Evolutionary conservation across 2,797 vertebrate genomes (phyloP).

Genomic region (Rachycentron canadum): DNA sequence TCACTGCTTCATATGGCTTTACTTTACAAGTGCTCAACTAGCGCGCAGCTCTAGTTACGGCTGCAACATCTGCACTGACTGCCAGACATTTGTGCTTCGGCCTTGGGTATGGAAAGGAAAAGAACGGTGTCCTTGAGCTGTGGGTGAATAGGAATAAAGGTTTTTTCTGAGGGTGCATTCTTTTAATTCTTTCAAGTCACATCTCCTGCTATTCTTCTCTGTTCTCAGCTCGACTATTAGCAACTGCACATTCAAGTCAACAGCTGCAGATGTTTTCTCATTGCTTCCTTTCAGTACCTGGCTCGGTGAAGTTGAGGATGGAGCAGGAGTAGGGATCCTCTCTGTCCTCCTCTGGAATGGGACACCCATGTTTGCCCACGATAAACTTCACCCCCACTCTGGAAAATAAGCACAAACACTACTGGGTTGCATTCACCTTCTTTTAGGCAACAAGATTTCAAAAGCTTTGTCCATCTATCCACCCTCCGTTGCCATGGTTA

Average conservation of each 20-base stretch:
- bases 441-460: constrained; percentile 49
- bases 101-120: constrained; percentile 56
- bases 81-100: constrained; percentile 52
- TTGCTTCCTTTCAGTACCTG: constrained; percentile 80
- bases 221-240: constrained; percentile 24
- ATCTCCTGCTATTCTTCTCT: constrained; percentile 38
- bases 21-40: constrained; percentile 41
- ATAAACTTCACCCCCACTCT: constrained; percentile 98
- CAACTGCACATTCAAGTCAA: constrained; percentile 31
- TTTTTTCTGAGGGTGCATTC: constrained; percentile 56
- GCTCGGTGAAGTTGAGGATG: constrained; percentile 92
- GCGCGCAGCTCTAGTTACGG: constrained; percentile 5
- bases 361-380: constrained; percentile 91
- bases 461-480: constrained; percentile 70
- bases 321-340: constrained; percentile 96
- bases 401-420: constrained; percentile 63
- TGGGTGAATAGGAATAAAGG: constrained; percentile 70
- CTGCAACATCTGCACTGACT: constrained; percentile 40
- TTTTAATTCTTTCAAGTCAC: constrained; percentile 58
- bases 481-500: constrained; percentile 78
- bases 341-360: constrained; percentile 93
- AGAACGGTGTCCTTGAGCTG: constrained; percentile 76
- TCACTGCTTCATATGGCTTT: constrained; percentile 40
- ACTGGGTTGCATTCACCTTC: neutral
- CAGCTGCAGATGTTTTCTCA: constrained; percentile 11